A percentile compares a stretch with the other conserved stretches of the same genome.
phyloP scores from a whole-genome alignment of 2,888 invertebrate species.

The Nomada flava region DNA sequence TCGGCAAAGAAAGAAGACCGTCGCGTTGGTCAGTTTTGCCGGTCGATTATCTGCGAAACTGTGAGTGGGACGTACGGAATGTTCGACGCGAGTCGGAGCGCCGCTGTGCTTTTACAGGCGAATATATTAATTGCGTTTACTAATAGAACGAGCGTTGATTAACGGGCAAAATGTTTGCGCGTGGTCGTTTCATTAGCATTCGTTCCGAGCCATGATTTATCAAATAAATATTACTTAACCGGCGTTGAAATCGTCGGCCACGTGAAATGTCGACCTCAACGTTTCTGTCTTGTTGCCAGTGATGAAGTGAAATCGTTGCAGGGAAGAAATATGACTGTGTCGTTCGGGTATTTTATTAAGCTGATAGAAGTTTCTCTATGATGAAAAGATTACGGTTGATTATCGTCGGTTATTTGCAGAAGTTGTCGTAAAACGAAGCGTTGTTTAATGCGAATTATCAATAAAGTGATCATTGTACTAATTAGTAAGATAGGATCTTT shows the following conservation, averaged over 20 bases:
- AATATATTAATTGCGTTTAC: constrained; percentile 44
- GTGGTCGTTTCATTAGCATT: constrained; percentile 42
- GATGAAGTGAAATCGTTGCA: background rate
- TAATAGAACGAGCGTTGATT: constrained; percentile 44
- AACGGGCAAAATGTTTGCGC: constrained; percentile 42
- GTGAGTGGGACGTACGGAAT: constrained; percentile 27
- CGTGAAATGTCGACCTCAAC: background rate
- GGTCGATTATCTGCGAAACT: constrained; percentile 59
- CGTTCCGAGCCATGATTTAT: constrained; percentile 47
- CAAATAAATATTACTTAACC: constrained; percentile 41
- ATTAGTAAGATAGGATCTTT: too few relatives aligned
- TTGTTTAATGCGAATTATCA: background rate
- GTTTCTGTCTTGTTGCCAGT: constrained; percentile 7
- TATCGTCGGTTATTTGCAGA: background rate
- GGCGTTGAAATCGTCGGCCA: constrained; percentile 23
- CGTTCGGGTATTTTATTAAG: constrained; percentile 4
- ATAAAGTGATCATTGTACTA: background rate
- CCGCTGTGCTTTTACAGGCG: constrained; percentile 31
- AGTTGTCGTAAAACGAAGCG: background rate
- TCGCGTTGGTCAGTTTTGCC: constrained; percentile 33
- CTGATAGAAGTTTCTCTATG: background rate
- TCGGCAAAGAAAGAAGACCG: constrained; percentile 44
- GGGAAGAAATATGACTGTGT: background rate
- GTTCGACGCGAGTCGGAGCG: constrained; percentile 22
- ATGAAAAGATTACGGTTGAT: background rate